Evolutionary conservation across 2,888 invertebrate species (phyloP), one percentile per base, ranked within the genome.

Genomic region (Linyphia triangularis): DNA sequence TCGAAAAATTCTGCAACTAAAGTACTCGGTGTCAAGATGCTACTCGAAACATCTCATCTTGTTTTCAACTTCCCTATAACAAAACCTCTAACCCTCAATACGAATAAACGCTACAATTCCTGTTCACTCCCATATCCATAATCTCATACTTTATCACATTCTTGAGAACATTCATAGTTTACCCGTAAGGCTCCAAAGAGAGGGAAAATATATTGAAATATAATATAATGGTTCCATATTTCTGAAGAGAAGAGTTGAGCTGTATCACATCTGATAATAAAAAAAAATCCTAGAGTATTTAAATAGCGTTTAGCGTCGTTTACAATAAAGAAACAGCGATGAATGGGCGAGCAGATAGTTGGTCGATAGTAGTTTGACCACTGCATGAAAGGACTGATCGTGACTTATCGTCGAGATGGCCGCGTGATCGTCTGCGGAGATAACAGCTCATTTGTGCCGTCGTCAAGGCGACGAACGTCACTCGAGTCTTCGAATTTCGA

Each of bases 381-480:
- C 75, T 81, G 81, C 37, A 59, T 75, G 81, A 79, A 88, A 88
- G 57, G 78, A 51, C 16, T 24, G 86, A 65, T 81, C 86, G 86
- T 88, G 86, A 73, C 86, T 88, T 88, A 88, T 88, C 86, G 40
- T 2, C 43, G 30, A 37, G 81, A 81, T 81, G 86, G 67, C 57
- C 72, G 65, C 40, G 67, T 19, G 86, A 88, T 88, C 86, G 40
- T 75, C 86, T 69, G 59, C 73, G 7, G 26, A 86, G 86, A 88
- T 88, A 88, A 88, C 86, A 82, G 86, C 86, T 88, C 86, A 88
- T 88, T 88, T 88, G 86, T 88, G 86, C 86, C 86, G 86, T 88
- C 59, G 67, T 73, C 86, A 88, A 81, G 81, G 81, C 30, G 81
- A 88, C 73, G 37, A n/a, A 51, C 67, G 67, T 86, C 86, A 65